These are phyloP conservation scores for Apostichopus californicus DNA, from an alignment of 35 echinoderm and acorn worm genomes.

Conservation along the genomic window DNA sequence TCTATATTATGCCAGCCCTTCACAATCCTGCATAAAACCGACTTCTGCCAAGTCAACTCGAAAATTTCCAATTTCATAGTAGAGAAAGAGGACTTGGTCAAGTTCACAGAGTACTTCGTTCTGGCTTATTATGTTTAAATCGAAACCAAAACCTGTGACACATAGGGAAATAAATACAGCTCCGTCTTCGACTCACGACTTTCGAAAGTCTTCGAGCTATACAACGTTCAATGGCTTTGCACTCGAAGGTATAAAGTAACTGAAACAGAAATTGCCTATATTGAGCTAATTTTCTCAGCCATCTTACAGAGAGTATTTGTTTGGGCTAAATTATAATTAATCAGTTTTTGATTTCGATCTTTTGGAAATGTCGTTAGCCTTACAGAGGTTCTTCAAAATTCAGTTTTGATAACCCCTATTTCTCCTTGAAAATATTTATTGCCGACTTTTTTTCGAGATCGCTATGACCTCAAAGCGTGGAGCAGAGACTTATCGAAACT, in stretches of 20 bases:
- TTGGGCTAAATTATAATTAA: slow-evolving; percentile 49
- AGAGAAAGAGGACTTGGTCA: background rate
- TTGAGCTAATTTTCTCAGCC: slow-evolving; percentile 31
- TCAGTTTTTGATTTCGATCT: slow-evolving; percentile 51
- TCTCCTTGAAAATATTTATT: slow-evolving; percentile 55
- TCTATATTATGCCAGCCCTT: too few relatives aligned
- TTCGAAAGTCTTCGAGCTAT: slow-evolving; percentile 45
- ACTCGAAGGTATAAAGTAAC: slow-evolving; percentile 25
- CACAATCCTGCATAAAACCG: too few relatives aligned
- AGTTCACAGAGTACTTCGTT: slow-evolving; percentile 21
- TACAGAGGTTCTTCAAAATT: slow-evolving; percentile 43
- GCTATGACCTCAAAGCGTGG: slow-evolving; percentile 37
- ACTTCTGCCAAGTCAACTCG: too few relatives aligned
- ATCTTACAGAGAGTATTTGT: slow-evolving; percentile 33
- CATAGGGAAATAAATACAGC: slow-evolving; percentile 42
- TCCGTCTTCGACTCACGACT: slow-evolving; percentile 33
- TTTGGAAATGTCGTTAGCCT: slow-evolving; percentile 41
- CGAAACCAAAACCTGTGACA: slow-evolving; percentile 49
- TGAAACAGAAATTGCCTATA: slow-evolving; percentile 37
- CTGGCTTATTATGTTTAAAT: slow-evolving; percentile 32
- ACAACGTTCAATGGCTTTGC: slow-evolving; percentile 14
- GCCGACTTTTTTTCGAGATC: slow-evolving; percentile 26
- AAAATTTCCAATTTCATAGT: too few relatives aligned
- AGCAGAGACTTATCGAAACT: slow-evolving; percentile 27
- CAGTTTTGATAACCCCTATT: slow-evolving; percentile 52